A percentile compares a stretch with the other conserved stretches of the same genome.
Evolutionary conservation across 2,113 vertebrate species (phyloP).

Genomic region (Panurus biarmicus): DNA sequence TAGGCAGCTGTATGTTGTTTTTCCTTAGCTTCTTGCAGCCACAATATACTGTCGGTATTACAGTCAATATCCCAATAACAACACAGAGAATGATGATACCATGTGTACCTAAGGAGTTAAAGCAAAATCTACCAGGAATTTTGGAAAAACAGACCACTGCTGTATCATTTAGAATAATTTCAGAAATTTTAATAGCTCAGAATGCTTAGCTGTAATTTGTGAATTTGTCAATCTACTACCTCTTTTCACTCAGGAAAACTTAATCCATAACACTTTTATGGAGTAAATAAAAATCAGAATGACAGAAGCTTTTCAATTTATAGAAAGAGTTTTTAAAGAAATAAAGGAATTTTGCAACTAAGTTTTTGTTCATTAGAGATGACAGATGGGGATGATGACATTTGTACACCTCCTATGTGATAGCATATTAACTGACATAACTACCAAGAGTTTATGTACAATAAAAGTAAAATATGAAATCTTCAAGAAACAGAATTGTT

Average conservation of each 20-base stretch:
- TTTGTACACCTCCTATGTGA: neutral
- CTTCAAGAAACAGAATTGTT: neutral
- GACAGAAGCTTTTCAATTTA: neutral
- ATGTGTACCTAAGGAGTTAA: neutral
- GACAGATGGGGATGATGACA: neutral
- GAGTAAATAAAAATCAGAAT: neutral
- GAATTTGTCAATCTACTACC: neutral
- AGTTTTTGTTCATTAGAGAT: neutral
- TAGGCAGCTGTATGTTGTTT: conserved; percentile 56
- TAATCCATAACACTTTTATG: neutral
- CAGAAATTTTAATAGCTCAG: neutral
- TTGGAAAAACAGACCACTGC: neutral
- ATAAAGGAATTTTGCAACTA: neutral
- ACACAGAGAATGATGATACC: neutral
- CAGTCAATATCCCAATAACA: neutral
- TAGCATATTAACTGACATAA: neutral
- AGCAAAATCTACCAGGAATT: neutral
- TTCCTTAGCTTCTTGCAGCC: neutral
- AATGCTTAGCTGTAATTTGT: neutral
- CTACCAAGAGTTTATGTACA: neutral
- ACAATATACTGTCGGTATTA: neutral
- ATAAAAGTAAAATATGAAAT: neutral
- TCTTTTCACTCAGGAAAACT: neutral
- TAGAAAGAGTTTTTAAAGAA: neutral
- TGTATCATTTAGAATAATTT: neutral